phyloP scores from a whole-genome alignment of 1,140 invertebrate species.

The Pseudomyrmex pallidus region DNA sequence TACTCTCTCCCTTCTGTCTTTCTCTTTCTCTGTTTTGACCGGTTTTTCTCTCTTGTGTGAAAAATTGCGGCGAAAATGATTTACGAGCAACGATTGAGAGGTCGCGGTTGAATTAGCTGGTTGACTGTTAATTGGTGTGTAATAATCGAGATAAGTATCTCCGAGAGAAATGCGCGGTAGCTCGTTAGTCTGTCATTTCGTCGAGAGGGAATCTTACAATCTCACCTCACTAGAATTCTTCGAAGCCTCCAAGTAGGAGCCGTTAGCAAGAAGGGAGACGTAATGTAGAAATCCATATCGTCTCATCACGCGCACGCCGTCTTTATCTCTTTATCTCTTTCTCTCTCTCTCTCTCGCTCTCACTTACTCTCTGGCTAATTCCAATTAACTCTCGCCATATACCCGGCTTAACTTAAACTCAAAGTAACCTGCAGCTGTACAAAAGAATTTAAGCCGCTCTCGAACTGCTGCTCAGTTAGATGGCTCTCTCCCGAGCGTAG shows the following conservation, averaged over 20 bases:
- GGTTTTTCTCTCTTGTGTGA: no score
- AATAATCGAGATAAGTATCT: neutral
- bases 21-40: neutral
- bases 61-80: no score
- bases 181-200: neutral
- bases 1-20: neutral
- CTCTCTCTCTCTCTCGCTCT: no score
- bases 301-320: neutral
- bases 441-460: conserved; percentile 52
- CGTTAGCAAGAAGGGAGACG: neutral
- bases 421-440: conserved; percentile 35
- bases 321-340: conserved; percentile 2
- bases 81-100: neutral
- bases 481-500: conserved; percentile 8
- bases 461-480: conserved; percentile 37
- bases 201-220: neutral
- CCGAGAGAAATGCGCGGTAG: neutral
- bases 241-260: neutral
- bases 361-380: conserved; percentile 15
- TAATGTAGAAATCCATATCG: conserved; percentile 25
- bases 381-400: conserved; percentile 53
- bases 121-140: conserved; percentile 7
- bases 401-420: conserved; percentile 31
- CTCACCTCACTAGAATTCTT: neutral
- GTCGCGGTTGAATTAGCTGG: neutral